Percentiles rank a stretch among this genome's conserved stretches.
These are phyloP conservation scores for Colinus virginianus DNA, from an alignment of 2,113 vertebrate species.

Conservation along the genomic window DNA sequence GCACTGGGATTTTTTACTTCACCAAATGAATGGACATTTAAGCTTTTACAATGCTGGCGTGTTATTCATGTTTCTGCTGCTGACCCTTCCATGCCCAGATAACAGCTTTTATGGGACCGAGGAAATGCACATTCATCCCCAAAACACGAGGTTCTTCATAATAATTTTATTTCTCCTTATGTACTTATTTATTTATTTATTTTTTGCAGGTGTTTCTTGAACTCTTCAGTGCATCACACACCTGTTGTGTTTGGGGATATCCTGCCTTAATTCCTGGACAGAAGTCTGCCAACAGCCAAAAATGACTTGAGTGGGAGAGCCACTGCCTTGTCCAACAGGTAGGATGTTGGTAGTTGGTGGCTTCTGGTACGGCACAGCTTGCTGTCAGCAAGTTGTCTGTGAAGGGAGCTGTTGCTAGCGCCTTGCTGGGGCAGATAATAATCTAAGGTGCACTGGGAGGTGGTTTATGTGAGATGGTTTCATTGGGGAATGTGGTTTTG, in stretches of 20 bases:
- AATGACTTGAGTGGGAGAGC: conserved; percentile 59
- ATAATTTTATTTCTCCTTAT: accelerated
- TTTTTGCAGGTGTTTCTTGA: conserved; percentile 16
- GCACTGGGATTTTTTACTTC: not conserved
- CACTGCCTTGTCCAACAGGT: conserved; percentile 24
- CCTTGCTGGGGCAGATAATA: not conserved
- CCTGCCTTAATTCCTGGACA: not conserved
- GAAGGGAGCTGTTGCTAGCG: not conserved
- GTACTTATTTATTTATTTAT: accelerated
- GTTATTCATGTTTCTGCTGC: not conserved
- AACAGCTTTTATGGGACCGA: not conserved
- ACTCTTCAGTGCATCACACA: not conserved
- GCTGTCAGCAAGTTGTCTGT: not conserved
- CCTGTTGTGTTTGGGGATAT: not conserved
- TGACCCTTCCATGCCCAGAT: not conserved
- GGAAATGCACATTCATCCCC: not conserved
- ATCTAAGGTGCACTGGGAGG: not conserved
- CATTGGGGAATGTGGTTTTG: not conserved
- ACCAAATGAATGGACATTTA: not conserved
- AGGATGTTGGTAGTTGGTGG: not conserved
- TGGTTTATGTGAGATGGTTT: too few species aligned
- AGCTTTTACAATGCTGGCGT: not conserved
- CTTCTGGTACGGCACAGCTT: not conserved
- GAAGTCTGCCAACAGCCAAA: not conserved
- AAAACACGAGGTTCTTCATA: not conserved